Evolutionary conservation across 2,113 vertebrate species (phyloP).

Genomic region (Neogale vison): DNA sequence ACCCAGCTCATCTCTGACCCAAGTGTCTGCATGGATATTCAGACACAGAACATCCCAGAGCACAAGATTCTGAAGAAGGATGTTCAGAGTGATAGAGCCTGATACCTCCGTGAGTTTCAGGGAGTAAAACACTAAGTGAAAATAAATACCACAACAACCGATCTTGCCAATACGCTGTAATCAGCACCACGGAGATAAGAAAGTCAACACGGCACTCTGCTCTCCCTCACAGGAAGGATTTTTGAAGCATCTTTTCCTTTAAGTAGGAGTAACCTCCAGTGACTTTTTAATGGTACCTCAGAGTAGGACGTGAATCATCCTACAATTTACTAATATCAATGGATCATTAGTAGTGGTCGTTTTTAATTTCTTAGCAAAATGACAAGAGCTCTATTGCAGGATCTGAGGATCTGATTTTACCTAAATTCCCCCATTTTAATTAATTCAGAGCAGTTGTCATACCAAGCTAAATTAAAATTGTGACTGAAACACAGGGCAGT

Average conservation of each 20-base stretch:
- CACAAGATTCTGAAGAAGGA: not conserved
- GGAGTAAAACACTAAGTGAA: not conserved
- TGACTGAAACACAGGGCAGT: conserved; percentile 57
- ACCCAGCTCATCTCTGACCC: not conserved
- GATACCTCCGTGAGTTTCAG: not conserved
- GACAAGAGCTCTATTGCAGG: not conserved
- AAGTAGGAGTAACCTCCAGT: conserved; percentile 85
- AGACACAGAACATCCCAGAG: not conserved
- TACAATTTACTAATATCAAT: not conserved
- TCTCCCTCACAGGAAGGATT: not conserved
- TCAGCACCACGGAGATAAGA: not conserved
- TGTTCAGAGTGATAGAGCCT: not conserved
- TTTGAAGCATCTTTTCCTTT: conserved; percentile 64
- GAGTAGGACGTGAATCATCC: conserved; percentile 28
- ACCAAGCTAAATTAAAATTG: conserved; percentile 67
- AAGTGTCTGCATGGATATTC: not conserved
- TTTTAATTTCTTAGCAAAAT: not conserved
- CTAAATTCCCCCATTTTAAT: conserved; percentile 51
- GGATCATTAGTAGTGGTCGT: not conserved
- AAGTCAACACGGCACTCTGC: not conserved
- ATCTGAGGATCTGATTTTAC: not conserved
- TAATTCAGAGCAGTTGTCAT: not conserved
- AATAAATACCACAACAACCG: not conserved
- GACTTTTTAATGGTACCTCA: conserved; percentile 65
- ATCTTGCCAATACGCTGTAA: not conserved